Evolutionary conservation across 2,113 vertebrate species (phyloP).

Genomic region (Tretioscincus oriximinensis): DNA sequence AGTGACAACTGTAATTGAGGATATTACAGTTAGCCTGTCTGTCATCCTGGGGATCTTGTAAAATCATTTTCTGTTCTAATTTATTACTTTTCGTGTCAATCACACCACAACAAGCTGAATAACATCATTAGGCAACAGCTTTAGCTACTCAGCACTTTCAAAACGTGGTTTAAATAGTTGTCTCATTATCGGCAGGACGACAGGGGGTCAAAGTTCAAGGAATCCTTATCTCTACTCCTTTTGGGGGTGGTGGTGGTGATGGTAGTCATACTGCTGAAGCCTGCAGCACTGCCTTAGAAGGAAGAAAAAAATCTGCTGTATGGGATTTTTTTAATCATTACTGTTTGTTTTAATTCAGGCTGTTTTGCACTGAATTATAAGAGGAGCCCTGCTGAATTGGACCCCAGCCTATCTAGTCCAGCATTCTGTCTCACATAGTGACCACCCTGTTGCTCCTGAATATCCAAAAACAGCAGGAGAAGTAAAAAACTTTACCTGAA

Average conservation of each 20-base stretch:
- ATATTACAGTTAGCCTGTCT: constrained; percentile 76
- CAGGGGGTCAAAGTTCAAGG: constrained; percentile 75
- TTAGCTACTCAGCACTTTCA: constrained; percentile 82
- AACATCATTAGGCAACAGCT: constrained; percentile 76
- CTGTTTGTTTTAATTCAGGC: too few relatives aligned
- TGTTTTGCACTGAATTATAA: too few relatives aligned
- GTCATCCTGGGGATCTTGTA: constrained; percentile 73
- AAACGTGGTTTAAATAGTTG: constrained; percentile 78
- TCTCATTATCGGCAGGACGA: constrained; percentile 82
- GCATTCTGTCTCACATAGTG: too few relatives aligned
- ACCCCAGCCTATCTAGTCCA: too few relatives aligned
- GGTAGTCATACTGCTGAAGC: constrained; percentile 53
- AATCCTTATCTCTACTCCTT: constrained; percentile 49
- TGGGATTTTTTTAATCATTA: too few relatives aligned
- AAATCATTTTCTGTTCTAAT: constrained; percentile 83
- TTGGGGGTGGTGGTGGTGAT: constrained; percentile 8
- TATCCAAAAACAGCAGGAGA: too few relatives aligned
- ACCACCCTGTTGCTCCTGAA: too few relatives aligned
- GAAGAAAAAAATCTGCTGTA: constrained; percentile 15
- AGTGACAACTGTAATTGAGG: constrained; percentile 74
- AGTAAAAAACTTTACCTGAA: too few relatives aligned
- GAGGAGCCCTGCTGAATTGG: too few relatives aligned
- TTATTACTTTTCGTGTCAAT: constrained; percentile 87
- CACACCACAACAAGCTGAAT: constrained; percentile 71
- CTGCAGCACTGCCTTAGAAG: constrained; percentile 51